Conservation (phyloP, 1,140 invertebrate genomes). For the Elysia chlorotica region DNA sequence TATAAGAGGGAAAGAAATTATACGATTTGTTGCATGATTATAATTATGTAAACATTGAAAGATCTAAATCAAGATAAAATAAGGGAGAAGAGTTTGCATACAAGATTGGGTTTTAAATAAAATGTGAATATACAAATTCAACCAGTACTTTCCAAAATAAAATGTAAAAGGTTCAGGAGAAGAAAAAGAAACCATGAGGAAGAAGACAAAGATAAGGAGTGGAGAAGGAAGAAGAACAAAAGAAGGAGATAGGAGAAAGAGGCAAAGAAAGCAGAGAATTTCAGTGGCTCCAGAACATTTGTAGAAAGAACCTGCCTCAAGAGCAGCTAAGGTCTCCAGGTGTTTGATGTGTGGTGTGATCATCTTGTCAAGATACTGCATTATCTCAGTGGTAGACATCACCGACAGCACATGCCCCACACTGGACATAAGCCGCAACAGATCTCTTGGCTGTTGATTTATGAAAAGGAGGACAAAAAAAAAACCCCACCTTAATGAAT, state of each 20-base stretch:
- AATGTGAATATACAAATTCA: too few relatives aligned
- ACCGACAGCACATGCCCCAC: slow-evolving; percentile 77
- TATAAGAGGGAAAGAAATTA: slow-evolving; percentile 1
- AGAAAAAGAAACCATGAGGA: background rate
- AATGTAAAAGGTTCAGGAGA: too few relatives aligned
- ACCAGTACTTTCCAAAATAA: too few relatives aligned
- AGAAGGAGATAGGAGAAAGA: background rate
- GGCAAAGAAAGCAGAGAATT: too few relatives aligned
- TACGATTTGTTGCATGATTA: background rate
- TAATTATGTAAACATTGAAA: too few relatives aligned
- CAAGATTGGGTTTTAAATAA: too few relatives aligned
- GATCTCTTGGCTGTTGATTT: slow-evolving; percentile 66
- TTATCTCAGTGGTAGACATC: slow-evolving; percentile 69
- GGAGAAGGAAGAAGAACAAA: background rate
- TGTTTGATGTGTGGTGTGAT: slow-evolving; percentile 72
- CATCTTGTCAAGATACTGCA: slow-evolving; percentile 73
- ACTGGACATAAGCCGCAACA: slow-evolving; percentile 76
- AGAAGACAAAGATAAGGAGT: too few relatives aligned
- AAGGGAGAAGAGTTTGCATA: too few relatives aligned
- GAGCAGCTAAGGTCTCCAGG: slow-evolving; percentile 65
- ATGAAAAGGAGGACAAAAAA: background rate
- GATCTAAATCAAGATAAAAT: too few relatives aligned
- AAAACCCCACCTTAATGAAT: background rate
- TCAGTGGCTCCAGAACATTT: background rate
- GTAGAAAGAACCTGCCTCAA: slow-evolving; percentile 36